A percentile compares a stretch with the other conserved stretches of the same genome.
These are phyloP conservation scores for Onychomys leucogaster DNA, from an alignment of 2,797 vertebrate species.

Conservation along the genomic window DNA sequence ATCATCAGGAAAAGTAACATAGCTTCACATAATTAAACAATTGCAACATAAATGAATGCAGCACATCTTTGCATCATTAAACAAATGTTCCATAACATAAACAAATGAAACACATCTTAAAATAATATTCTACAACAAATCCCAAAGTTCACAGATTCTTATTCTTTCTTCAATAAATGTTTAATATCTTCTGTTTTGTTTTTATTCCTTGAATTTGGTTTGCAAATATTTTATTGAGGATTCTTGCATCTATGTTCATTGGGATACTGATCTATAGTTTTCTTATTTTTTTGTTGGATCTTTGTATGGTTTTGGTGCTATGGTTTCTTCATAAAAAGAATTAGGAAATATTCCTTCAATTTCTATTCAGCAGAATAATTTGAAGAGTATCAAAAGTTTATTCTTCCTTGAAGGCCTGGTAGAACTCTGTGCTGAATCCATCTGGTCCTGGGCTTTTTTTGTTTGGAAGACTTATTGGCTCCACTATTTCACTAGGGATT, in stretches of 20 bases:
- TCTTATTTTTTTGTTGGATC: neutral
- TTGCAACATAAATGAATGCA: too few species aligned
- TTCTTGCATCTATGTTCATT: neutral
- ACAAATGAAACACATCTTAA: too few species aligned
- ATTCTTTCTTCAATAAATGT: neutral
- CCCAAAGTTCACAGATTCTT: neutral
- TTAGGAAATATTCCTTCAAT: neutral
- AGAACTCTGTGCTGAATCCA: neutral
- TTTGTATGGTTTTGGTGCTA: neutral
- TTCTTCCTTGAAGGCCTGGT: neutral
- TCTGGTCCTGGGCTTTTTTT: neutral
- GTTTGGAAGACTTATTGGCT: neutral
- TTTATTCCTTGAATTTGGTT: neutral
- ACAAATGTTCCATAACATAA: too few species aligned
- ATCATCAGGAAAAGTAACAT: too few species aligned
- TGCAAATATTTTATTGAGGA: neutral
- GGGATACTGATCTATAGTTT: neutral
- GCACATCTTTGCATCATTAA: too few species aligned
- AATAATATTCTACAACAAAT: too few species aligned
- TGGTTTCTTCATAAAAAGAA: neutral
- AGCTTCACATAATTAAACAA: too few species aligned
- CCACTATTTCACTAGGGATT: neutral
- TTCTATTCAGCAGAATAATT: neutral
- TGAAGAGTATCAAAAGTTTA: neutral
- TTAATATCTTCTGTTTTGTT: neutral